phyloP scores from a whole-genome alignment of 37 sponge, comb jelly and placozoan genomes.

The Tethya wilhelma region DNA sequence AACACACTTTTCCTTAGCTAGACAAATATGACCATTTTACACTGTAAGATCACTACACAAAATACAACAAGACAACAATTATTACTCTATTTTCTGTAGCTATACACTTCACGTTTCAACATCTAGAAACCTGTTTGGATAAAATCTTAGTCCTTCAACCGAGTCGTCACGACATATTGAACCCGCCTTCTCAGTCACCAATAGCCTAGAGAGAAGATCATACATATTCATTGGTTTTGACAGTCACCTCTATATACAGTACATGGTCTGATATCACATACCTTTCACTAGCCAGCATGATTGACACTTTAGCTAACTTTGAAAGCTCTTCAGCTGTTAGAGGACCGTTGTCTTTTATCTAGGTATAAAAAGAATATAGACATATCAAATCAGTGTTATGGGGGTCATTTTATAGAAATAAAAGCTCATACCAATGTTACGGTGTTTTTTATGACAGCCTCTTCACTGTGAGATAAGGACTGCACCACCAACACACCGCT shows the following conservation, averaged over 20 bases:
- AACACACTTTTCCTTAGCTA: too few species aligned
- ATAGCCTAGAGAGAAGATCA: conserved; percentile 42
- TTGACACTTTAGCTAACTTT: conserved; percentile 53
- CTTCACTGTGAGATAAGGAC: conserved; percentile 76
- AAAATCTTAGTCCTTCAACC: conserved; percentile 94
- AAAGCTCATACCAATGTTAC: conserved; percentile 43
- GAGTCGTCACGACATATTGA: conserved; percentile 91
- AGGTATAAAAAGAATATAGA: neutral
- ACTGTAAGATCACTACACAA: too few species aligned
- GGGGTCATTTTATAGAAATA: neutral
- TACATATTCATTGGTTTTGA: neutral
- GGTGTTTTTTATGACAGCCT: conserved; percentile 57
- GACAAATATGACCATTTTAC: too few species aligned
- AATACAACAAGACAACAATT: too few species aligned
- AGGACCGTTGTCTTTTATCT: conserved; percentile 56
- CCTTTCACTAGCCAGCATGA: conserved; percentile 89
- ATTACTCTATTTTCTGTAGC: too few species aligned
- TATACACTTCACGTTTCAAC: too few species aligned
- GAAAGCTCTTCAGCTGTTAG: conserved; percentile 88
- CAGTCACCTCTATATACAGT: neutral
- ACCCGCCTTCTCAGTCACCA: conserved; percentile 84
- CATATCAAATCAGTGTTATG: neutral
- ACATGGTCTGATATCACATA: conserved; percentile 2
- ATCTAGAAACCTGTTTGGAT: conserved; percentile 87
- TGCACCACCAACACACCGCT: conserved; percentile 92